A percentile compares a stretch with the other conserved stretches of the same genome.
Conservation (phyloP, 35 echinoderm and acorn worm genomes). For the Acanthaster planci region DNA sequence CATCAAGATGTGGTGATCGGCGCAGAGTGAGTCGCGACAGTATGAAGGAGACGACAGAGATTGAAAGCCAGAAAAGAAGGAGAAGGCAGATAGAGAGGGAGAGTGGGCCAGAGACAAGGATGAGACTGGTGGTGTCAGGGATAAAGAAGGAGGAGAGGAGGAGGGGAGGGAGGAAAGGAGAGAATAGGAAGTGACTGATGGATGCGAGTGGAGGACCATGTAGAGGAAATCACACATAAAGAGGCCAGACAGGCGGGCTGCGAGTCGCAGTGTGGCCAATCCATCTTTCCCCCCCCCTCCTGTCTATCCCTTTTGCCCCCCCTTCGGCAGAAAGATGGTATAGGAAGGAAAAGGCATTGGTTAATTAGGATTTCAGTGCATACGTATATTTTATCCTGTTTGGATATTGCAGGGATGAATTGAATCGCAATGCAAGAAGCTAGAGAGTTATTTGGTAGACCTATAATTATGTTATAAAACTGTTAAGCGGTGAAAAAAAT, state of each 20-base stretch:
- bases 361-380: no score
- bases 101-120: not conserved
- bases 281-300: not conserved
- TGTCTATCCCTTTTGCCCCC: no score
- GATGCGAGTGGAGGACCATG: not conserved
- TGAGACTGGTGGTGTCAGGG: not conserved
- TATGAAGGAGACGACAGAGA: not conserved
- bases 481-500: no score
- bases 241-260: conserved; percentile 28
- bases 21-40: not conserved
- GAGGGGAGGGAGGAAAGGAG: not conserved
- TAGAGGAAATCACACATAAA: conserved; percentile 34
- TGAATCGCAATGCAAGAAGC: no score
- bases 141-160: not conserved
- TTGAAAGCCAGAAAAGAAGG: not conserved
- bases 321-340: no score
- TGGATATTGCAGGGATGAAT: no score
- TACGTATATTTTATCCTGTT: no score
- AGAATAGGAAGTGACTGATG: conserved; percentile 30
- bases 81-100: not conserved
- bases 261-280: not conserved
- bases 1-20: conserved; percentile 12
- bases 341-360: no score
- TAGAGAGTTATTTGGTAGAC: no score
- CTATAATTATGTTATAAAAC: no score